These are phyloP conservation scores for Orussus abietinus DNA, from an alignment of 1,140 invertebrate genomes.

Conservation along the genomic window DNA sequence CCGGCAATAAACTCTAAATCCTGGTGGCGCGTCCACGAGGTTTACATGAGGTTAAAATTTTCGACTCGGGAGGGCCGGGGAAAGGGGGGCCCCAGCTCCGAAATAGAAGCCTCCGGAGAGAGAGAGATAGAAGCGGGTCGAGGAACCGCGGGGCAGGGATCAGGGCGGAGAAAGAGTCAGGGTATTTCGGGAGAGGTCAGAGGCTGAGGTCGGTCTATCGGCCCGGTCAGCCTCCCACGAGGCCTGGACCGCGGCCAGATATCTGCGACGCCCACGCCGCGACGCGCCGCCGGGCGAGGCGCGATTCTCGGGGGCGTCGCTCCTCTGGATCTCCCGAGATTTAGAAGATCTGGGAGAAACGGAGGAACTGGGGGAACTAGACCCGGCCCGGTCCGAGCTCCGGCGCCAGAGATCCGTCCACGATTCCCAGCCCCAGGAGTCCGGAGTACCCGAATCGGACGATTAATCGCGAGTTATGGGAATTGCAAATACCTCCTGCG, in stretches of 20 bases:
- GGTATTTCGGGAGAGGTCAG: constrained; percentile 55
- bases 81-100: too few species aligned
- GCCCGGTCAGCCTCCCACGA: constrained; percentile 53
- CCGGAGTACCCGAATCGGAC: too few species aligned
- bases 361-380: too few species aligned
- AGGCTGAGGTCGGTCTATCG: constrained; percentile 54
- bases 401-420: too few species aligned
- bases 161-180: constrained; percentile 16
- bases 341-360: constrained; percentile 3
- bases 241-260: constrained; percentile 47
- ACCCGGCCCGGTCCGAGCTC: too few species aligned
- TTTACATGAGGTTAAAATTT: constrained; percentile 4
- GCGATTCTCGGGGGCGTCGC: too few species aligned
- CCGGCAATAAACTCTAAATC: too few species aligned
- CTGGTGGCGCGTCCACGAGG: too few species aligned
- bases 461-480: too few species aligned
- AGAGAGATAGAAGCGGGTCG: constrained; percentile 22
- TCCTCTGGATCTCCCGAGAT: too few species aligned
- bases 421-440: too few species aligned
- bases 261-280: constrained; percentile 41
- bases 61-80: constrained; percentile 27
- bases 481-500: too few species aligned
- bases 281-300: constrained; percentile 20
- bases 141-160: constrained; percentile 12
- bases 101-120: constrained; percentile 21